Conservation (phyloP, 1,140 invertebrate species). For the Aricia agestis region DNA sequence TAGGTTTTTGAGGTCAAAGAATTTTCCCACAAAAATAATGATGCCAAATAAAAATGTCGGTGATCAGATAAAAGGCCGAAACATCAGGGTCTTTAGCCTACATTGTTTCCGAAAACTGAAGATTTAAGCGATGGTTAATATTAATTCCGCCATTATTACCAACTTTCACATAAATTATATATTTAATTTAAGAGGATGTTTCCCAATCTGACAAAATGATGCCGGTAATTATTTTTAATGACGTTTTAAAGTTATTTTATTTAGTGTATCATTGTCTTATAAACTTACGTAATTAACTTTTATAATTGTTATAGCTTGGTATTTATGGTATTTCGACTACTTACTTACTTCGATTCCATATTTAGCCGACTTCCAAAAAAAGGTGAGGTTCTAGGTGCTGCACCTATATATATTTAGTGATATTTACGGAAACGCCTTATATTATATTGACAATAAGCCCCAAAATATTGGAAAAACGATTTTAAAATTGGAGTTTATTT, state of each 20-base stretch:
- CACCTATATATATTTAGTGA: no score
- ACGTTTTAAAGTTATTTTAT: conserved; percentile 23
- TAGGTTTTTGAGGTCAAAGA: neutral
- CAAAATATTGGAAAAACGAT: no score
- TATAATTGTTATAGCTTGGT: neutral
- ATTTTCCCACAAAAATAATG: neutral
- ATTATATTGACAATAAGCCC: no score
- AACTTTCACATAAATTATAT: conserved; percentile 27
- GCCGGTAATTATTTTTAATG: conserved; percentile 29
- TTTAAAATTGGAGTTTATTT: no score
- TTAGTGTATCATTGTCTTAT: conserved; percentile 6
- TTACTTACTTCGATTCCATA: neutral
- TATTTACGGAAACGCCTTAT: no score
- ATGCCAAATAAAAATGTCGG: neutral
- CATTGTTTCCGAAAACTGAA: conserved; percentile 10
- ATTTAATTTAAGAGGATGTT: conserved; percentile 13
- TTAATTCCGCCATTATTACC: conserved; percentile 17
- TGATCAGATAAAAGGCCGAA: neutral
- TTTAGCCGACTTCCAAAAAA: no score
- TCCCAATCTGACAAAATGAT: conserved; percentile 22
- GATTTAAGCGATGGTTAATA: conserved; percentile 12
- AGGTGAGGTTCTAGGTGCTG: no score
- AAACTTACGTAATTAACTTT: neutral
- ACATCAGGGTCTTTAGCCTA: neutral
- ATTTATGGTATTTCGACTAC: conserved; percentile 1